Conservation (phyloP, 1,140 invertebrate species). For the Steinernema feltiae region DNA sequence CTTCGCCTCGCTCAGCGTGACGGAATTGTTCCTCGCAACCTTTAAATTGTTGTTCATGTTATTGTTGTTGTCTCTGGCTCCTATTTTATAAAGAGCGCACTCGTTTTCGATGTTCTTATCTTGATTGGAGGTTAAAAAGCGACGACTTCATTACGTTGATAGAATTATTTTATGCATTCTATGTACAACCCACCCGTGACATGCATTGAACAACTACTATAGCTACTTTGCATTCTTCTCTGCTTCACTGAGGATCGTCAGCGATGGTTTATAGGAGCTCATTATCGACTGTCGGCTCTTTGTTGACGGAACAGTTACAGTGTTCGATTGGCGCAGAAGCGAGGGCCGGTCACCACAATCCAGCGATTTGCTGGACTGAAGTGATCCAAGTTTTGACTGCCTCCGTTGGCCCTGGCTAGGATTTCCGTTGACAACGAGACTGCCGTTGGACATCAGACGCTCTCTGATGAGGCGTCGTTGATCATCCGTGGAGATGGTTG, state of each 20-base stretch:
- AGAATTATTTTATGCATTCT: not conserved
- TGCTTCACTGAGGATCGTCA: not conserved
- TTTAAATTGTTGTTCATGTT: conserved; percentile 27
- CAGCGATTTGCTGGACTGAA: not conserved
- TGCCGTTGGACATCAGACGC: not conserved
- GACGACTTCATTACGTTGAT: no score
- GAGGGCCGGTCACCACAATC: not conserved
- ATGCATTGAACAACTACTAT: not conserved
- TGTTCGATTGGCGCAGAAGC: not conserved
- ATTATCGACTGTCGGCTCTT: not conserved
- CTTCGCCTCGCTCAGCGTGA: conserved; percentile 86
- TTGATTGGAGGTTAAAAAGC: no score
- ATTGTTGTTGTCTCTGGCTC: conserved; percentile 1
- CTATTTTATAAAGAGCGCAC: not conserved
- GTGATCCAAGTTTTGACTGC: not conserved
- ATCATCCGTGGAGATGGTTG: not conserved
- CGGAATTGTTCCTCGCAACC: conserved; percentile 74
- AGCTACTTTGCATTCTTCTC: not conserved
- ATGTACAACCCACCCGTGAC: not conserved
- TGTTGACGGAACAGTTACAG: not conserved
- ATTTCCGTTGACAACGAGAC: not conserved
- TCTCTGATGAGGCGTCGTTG: not conserved
- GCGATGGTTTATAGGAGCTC: not conserved
- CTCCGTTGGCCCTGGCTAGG: not conserved
- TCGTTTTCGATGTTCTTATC: not conserved